Conservation (phyloP, 2,888 invertebrate genomes). For the Tetropium fuscum region DNA sequence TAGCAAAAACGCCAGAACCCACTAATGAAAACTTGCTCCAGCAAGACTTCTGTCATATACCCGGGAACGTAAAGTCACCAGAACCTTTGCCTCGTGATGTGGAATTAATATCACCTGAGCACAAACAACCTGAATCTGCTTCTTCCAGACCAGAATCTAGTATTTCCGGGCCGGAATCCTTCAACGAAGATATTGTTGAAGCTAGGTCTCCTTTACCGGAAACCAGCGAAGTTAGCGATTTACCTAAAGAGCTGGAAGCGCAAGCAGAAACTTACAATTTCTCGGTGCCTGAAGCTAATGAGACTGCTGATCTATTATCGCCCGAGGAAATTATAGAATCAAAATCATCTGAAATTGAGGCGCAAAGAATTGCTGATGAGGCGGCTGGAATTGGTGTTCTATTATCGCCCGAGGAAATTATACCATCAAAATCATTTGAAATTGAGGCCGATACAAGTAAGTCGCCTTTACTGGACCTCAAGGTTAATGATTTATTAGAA, state of each 20-base stretch:
- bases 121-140: conserved; percentile 4
- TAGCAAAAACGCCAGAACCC: conserved; percentile 41
- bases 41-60: conserved; percentile 31
- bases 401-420: too few relatives aligned
- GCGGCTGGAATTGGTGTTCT: too few relatives aligned
- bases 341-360: too few relatives aligned
- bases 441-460: conserved; percentile 10
- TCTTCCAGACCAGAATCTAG: conserved; percentile 19
- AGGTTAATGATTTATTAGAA: conserved; percentile 8
- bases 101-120: conserved; percentile 28
- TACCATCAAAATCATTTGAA: conserved; percentile 13
- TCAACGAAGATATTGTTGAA: neutral
- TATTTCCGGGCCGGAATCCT: conserved; percentile 6
- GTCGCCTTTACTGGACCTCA: too few relatives aligned
- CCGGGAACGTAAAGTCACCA: conserved; percentile 5
- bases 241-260: neutral
- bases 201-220: conserved; percentile 7
- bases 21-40: conserved; percentile 37
- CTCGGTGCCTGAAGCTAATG: too few relatives aligned
- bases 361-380: too few relatives aligned
- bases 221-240: conserved; percentile 25
- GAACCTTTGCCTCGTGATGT: conserved; percentile 20
- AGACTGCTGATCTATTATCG: too few relatives aligned
- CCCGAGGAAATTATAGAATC: too few relatives aligned
- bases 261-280: neutral